These are phyloP conservation scores for Drosophila murphyi DNA, from an alignment of 1,140 invertebrate species.

Conservation along the genomic window DNA sequence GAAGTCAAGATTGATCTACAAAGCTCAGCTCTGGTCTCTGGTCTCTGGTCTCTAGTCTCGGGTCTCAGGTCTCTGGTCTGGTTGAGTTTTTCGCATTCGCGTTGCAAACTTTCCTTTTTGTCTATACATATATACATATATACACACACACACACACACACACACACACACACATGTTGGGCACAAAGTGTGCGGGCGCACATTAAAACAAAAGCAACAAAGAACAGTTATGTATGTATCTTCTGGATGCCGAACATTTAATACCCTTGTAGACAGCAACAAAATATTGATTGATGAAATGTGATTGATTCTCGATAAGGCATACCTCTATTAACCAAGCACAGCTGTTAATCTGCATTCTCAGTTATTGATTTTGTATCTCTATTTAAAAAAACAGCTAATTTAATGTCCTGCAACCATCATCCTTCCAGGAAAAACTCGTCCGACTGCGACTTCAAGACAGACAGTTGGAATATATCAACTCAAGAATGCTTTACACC, in stretches of 20 bases:
- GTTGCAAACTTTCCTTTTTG: slow-evolving; percentile 53
- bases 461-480: background rate
- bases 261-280: background rate
- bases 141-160: too few species aligned
- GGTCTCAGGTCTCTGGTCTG: slow-evolving; percentile 15
- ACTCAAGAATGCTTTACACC: background rate
- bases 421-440: too few species aligned
- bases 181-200: slow-evolving; percentile 65
- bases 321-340: too few species aligned
- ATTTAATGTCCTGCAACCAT: too few species aligned
- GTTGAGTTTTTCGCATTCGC: slow-evolving; percentile 60
- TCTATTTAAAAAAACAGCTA: too few species aligned
- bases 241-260: background rate
- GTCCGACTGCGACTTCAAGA: background rate
- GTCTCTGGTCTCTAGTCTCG: slow-evolving; percentile 1
- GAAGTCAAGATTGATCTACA: slow-evolving; percentile 74
- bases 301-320: too few species aligned
- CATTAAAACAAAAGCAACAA: slow-evolving; percentile 61
- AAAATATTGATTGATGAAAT: too few species aligned
- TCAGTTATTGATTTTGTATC: background rate
- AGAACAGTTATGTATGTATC: slow-evolving; percentile 3
- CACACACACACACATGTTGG: slow-evolving; percentile 5
- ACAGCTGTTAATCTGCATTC: too few species aligned
- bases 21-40: slow-evolving; percentile 42
- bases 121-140: background rate